Percentiles rank a stretch among this genome's conserved stretches.
Evolutionary conservation across 1,140 invertebrate genomes (phyloP).

Genomic region (Drosophila arizonae): DNA sequence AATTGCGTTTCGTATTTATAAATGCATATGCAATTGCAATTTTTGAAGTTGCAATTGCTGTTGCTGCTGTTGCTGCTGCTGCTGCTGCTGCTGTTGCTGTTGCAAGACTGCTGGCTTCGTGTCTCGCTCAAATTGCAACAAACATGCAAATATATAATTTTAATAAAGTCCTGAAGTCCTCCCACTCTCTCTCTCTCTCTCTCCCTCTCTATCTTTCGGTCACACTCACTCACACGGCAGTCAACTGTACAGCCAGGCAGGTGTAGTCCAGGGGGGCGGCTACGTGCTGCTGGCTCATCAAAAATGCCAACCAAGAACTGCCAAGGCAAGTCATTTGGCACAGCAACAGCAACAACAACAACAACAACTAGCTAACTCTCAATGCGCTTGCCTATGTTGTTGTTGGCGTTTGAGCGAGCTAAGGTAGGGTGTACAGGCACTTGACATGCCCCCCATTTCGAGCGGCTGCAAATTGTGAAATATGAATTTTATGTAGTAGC

Average conservation of each 20-base stretch:
- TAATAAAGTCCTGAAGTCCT: conserved; percentile 61
- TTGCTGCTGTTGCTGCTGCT: background rate
- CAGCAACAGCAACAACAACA: conserved; percentile 26
- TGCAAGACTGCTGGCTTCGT: conserved; percentile 21
- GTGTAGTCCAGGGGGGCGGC: background rate
- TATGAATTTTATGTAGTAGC: conserved; percentile 62
- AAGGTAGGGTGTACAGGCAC: conserved; percentile 7
- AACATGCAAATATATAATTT: conserved; percentile 81
- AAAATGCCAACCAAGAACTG: conserved; percentile 63
- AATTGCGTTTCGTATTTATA: conserved; percentile 70
- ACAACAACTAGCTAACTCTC: conserved; percentile 33
- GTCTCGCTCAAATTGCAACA: conserved; percentile 67
- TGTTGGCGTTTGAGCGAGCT: conserved; percentile 8
- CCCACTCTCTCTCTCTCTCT: background rate
- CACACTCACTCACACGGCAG: background rate
- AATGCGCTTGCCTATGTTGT: conserved; percentile 32
- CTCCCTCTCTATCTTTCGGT: background rate
- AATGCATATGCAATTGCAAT: conserved; percentile 67
- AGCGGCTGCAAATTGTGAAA: conserved; percentile 44
- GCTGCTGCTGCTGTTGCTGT: background rate
- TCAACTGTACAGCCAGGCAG: background rate
- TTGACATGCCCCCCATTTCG: conserved; percentile 33
- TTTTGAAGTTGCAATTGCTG: conserved; percentile 36
- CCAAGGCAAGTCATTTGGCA: conserved; percentile 60
- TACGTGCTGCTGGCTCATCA: conserved; percentile 61